Percentiles rank a stretch among this genome's conserved stretches.
Evolutionary conservation across 2,888 invertebrate genomes (phyloP).

Genomic region (Phengaris alcon): DNA sequence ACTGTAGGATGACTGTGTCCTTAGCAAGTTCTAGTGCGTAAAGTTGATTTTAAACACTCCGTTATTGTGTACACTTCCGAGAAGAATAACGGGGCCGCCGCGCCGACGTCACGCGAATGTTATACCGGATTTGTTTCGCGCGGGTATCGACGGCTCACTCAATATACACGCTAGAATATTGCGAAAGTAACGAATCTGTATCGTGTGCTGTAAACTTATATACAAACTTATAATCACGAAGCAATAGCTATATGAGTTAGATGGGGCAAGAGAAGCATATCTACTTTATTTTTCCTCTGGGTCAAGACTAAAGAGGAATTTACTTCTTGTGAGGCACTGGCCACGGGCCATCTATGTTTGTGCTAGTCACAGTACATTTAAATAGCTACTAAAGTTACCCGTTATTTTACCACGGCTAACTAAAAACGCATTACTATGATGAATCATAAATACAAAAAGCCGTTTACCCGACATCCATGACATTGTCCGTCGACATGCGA

Average conservation of each 20-base stretch:
- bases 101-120: conserved; percentile 7
- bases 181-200: too few relatives aligned
- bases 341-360: not conserved
- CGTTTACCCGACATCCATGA: not conserved
- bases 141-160: not conserved
- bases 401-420: not conserved
- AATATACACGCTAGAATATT: too few relatives aligned
- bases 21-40: conserved; percentile 39
- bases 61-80: conserved; percentile 45
- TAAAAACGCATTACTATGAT: conserved; percentile 1
- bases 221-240: too few relatives aligned
- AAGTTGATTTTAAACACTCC: conserved; percentile 37
- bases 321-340: too few relatives aligned
- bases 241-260: too few relatives aligned
- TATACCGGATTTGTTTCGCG: conserved; percentile 10
- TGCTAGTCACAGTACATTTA: not conserved
- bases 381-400: not conserved
- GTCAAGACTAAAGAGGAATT: too few relatives aligned
- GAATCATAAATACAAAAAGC: not conserved
- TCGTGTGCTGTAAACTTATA: too few relatives aligned
- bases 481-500: conserved; percentile 19
- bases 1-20: conserved; percentile 34
- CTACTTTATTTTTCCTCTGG: too few relatives aligned
- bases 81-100: conserved; percentile 42
- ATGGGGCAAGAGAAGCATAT: too few relatives aligned